Percentiles rank a stretch among this genome's conserved stretches.
Evolutionary conservation across 2,797 vertebrate genomes (phyloP).

Genomic region (Pseudomugil tenellus): DNA sequence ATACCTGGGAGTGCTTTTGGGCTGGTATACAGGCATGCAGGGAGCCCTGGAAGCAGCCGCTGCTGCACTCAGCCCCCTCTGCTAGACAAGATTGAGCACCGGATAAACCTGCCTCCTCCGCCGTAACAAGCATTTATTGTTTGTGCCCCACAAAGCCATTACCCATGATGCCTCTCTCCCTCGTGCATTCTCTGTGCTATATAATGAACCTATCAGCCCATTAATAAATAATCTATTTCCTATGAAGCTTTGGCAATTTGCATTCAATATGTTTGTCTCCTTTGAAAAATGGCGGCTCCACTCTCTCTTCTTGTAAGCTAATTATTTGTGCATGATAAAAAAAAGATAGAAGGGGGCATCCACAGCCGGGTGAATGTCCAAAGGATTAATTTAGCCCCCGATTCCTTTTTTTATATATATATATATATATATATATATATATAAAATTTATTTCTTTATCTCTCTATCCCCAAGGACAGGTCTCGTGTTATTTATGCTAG

Average conservation of each 20-base stretch:
- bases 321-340: constrained; percentile 82
- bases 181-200: constrained; percentile 55
- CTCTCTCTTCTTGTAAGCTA: constrained; percentile 81
- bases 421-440: too few relatives aligned
- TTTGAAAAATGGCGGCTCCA: constrained; percentile 81
- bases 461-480: constrained; percentile 72
- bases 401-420: constrained; percentile 66
- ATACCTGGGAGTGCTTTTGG: constrained; percentile 63
- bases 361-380: constrained; percentile 74
- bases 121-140: constrained; percentile 81
- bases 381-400: constrained; percentile 82
- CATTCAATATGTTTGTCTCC: constrained; percentile 86
- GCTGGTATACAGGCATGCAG: constrained; percentile 41
- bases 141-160: constrained; percentile 79
- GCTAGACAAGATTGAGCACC: constrained; percentile 78
- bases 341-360: constrained; percentile 55
- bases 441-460: constrained; percentile 77
- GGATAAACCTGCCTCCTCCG: constrained; percentile 77
- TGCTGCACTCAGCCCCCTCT: constrained; percentile 48
- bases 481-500: constrained; percentile 74
- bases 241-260: constrained; percentile 85
- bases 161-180: constrained; percentile 77
- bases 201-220: constrained; percentile 85
- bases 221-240: constrained; percentile 89
- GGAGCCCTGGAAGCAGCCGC: constrained; percentile 49